A percentile compares a stretch with the other conserved stretches of the same genome.
Evolutionary conservation across 2,888 invertebrate genomes (phyloP).

Genomic region (Sphaeridia pumilis): DNA sequence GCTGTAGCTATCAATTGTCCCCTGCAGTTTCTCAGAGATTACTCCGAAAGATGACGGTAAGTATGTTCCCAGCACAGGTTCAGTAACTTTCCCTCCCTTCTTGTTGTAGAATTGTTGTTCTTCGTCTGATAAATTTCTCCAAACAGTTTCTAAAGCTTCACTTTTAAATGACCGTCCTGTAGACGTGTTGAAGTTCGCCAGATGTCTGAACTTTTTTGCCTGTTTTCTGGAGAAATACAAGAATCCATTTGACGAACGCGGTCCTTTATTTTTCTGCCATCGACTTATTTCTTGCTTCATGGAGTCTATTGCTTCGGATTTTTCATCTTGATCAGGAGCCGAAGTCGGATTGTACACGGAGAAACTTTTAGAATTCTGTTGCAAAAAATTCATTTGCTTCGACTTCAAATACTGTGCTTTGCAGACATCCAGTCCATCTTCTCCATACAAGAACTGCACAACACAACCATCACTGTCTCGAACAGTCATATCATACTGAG

Average conservation of each 20-base stretch:
- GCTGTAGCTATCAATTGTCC: slow-evolving; percentile 52
- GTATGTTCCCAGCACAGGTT: slow-evolving; percentile 54
- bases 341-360: background rate
- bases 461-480: slow-evolving; percentile 87
- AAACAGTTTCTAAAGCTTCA: slow-evolving; percentile 52
- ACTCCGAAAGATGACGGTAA: slow-evolving; percentile 56
- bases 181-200: slow-evolving; percentile 40
- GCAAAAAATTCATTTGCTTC: slow-evolving; percentile 65
- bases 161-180: slow-evolving; percentile 51
- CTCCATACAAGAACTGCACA: slow-evolving; percentile 79
- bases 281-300: slow-evolving; percentile 12
- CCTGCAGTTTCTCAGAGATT: slow-evolving; percentile 67
- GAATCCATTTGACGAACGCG: slow-evolving; percentile 48
- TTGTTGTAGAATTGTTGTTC: slow-evolving; percentile 37
- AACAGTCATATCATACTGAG: slow-evolving; percentile 89
- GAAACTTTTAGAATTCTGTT: slow-evolving; percentile 54
- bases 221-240: slow-evolving; percentile 49
- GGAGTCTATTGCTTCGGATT: background rate
- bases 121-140: slow-evolving; percentile 51
- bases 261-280: slow-evolving; percentile 35
- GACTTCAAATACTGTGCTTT: slow-evolving; percentile 71
- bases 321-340: background rate
- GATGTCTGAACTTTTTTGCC: slow-evolving; percentile 43
- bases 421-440: slow-evolving; percentile 81
- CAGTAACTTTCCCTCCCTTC: slow-evolving; percentile 48